These are phyloP conservation scores for Baryphthengus martii DNA, from an alignment of 2,113 vertebrate genomes.

Conservation along the genomic window DNA sequence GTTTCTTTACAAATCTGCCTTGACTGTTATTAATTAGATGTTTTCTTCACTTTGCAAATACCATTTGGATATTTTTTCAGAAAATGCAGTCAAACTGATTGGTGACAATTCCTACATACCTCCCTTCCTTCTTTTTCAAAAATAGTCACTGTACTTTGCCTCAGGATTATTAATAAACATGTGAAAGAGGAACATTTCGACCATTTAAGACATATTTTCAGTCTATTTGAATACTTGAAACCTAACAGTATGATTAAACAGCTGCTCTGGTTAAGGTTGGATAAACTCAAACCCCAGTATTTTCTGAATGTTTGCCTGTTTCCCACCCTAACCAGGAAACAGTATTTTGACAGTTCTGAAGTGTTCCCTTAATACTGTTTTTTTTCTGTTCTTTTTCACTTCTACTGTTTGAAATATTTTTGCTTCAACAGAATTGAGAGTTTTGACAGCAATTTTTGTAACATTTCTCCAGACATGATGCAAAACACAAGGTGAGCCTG, in stretches of 20 bases:
- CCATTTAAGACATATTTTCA: neutral
- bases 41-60: neutral
- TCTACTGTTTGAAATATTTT: neutral
- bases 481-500: neutral
- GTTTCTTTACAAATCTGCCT: neutral
- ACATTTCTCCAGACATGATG: neutral
- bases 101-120: neutral
- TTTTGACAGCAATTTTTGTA: neutral
- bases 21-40: neutral
- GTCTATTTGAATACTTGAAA: neutral
- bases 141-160: neutral
- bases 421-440: neutral
- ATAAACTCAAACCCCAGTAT: neutral
- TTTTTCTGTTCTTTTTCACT: neutral
- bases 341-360: neutral
- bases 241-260: neutral
- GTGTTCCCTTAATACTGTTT: neutral
- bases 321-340: neutral
- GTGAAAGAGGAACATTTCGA: neutral
- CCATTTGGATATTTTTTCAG: neutral
- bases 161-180: conserved; percentile 20
- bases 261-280: neutral
- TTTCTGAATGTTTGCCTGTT: neutral
- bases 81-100: neutral
- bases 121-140: neutral